Base-by-base conservation (phyloP, 2,888 invertebrate genomes). In the Pyrochroa serraticornis region DNA sequence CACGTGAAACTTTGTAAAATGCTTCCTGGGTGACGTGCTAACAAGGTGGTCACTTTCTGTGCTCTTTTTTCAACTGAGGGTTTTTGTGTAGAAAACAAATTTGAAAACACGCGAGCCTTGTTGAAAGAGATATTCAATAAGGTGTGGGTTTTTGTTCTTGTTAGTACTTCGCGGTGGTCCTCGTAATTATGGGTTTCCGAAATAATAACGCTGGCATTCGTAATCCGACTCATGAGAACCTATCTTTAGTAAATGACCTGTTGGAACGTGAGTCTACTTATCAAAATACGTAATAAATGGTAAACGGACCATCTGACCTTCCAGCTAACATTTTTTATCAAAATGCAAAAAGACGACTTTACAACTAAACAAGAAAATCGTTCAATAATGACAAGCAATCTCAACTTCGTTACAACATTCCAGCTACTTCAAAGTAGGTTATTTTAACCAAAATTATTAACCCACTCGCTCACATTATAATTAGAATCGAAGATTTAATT, bases 171-270 rank as follows among this genome's bases (percentile, higher is more conserved):
- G 75, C 75, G 77, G 77, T 77, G 77, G 77, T 77, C 77, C 70
- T 66, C 66, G 71, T 77, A 77, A 77, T 77, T 76, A 77, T 73
- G 73, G 73, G 76, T 76, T 77, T 72, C 72, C 71, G 68, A 75
- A 75, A 76, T 77, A 77, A 77, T 76, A 75, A 75, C 72, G 69
- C 74, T 68, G 72, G 70, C 70, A 76, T 76, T 75, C 76, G 73
- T 73, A 76, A 75, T 75, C 71, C 73, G 72, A 76, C 72, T 75
- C 75, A 75, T 76, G 77, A 76, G 77, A 77, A 77, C 76, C 74
- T 71, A 72, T 75, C 71, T 73, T 76, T 75, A 75, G 74, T 75
- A 71, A 75, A 72, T 69, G 74, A 75, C 73, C 72, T 64, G 61
- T 64, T 59, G 65, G 68, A 72, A 73, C 72, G 69, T 71, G 73